These are phyloP conservation scores for Pseudomugil gertrudae DNA, from an alignment of 2,797 vertebrate species.

Conservation along the genomic window DNA sequence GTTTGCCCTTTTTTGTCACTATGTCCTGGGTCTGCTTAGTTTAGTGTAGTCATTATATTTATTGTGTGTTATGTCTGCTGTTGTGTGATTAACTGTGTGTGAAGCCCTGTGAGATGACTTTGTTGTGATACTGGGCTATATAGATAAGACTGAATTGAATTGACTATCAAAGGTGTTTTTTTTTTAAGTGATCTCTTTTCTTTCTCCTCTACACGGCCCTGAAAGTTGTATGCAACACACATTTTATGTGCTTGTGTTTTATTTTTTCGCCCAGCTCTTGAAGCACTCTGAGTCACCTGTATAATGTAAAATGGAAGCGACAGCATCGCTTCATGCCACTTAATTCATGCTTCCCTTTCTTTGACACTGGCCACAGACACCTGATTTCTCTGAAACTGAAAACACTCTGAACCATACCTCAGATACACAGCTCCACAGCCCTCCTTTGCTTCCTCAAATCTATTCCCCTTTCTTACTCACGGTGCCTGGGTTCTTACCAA, in stretches of 20 bases:
- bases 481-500: conserved; percentile 29
- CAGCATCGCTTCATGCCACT: conserved; percentile 60
- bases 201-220: conserved; percentile 3
- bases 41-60: no score
- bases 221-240: background rate
- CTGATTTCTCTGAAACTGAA: conserved; percentile 67
- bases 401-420: conserved; percentile 51
- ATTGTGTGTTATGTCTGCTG: no score
- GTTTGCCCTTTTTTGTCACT: background rate
- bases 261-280: conserved; percentile 14
- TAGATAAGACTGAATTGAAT: no score
- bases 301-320: conserved; percentile 68
- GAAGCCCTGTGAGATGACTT: no score
- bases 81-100: no score
- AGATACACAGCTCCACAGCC: background rate
- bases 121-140: no score
- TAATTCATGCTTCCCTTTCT: conserved; percentile 53
- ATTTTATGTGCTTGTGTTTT: conserved; percentile 45
- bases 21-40: no score
- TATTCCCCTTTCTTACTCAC: conserved; percentile 24
- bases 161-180: conserved; percentile 8
- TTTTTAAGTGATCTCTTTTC: background rate
- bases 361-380: conserved; percentile 61
- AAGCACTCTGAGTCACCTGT: conserved; percentile 56
- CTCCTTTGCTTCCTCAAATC: conserved; percentile 15